phyloP scores from a whole-genome alignment of 1,140 invertebrate genomes.

The Ceratosolen fusciceps region DNA sequence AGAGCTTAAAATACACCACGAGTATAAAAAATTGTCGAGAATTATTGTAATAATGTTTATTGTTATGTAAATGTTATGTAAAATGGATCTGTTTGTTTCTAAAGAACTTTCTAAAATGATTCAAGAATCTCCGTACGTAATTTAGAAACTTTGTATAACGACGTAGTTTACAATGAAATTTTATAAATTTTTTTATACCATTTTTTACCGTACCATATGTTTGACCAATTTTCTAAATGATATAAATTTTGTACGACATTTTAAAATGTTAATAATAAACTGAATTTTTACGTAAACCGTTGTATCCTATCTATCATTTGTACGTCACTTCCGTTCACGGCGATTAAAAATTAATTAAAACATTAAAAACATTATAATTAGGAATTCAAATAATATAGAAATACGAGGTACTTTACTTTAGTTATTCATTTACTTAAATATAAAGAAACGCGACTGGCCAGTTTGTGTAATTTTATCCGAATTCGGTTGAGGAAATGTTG shows the following conservation, averaged over 20 bases:
- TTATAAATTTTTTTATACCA: constrained; percentile 49
- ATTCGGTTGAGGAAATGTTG: no score
- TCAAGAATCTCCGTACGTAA: constrained; percentile 7
- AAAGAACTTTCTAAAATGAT: constrained; percentile 6
- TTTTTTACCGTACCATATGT: constrained; percentile 28
- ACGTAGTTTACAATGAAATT: no score
- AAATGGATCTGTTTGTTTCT: no score
- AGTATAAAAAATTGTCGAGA: constrained; percentile 16
- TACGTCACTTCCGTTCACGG: no score
- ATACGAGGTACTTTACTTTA: no score
- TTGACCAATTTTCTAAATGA: constrained; percentile 25
- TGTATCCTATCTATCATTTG: constrained; percentile 29
- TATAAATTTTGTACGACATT: constrained; percentile 20
- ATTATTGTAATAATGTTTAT: constrained; percentile 14
- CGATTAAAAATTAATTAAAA: no score
- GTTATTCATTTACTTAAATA: no score
- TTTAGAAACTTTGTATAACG: constrained; percentile 46
- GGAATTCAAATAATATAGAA: no score
- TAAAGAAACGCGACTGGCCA: no score
- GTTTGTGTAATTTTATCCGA: no score
- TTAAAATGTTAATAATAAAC: constrained; percentile 40
- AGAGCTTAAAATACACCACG: constrained; percentile 26
- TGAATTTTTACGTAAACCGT: constrained; percentile 30
- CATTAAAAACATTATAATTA: no score
- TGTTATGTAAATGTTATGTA: neutral